Conservation (phyloP, 1,140 invertebrate genomes). For the Hyles euphorbiae region DNA sequence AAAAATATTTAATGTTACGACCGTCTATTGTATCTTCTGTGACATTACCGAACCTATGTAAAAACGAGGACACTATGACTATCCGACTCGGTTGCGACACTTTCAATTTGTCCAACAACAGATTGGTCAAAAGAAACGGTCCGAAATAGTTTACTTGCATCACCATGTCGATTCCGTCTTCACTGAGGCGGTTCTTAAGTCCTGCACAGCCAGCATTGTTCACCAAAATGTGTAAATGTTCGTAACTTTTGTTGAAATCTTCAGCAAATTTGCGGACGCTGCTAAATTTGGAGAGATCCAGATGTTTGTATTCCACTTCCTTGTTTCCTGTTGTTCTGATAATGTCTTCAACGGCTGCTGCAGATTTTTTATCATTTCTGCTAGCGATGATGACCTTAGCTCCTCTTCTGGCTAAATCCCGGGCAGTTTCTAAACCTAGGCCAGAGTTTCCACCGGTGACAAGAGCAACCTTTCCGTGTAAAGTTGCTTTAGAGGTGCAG, state of each 20-base stretch:
- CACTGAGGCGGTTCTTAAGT: slow-evolving; percentile 52
- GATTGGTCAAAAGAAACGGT: slow-evolving; percentile 80
- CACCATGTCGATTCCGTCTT: slow-evolving; percentile 77
- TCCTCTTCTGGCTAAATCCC: slow-evolving; percentile 79
- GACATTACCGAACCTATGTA: slow-evolving; percentile 75
- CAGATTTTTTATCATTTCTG: slow-evolving; percentile 75
- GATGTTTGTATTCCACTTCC: slow-evolving; percentile 38
- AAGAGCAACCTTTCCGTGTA: slow-evolving; percentile 82
- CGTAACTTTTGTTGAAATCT: slow-evolving; percentile 56
- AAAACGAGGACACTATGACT: slow-evolving; percentile 81
- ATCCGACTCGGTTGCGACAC: slow-evolving; percentile 77
- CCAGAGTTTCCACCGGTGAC: slow-evolving; percentile 89
- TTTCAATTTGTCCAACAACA: slow-evolving; percentile 75
- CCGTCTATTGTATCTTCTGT: slow-evolving; percentile 78
- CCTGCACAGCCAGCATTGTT: slow-evolving; percentile 81
- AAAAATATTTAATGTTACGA: slow-evolving; percentile 70
- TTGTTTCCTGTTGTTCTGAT: slow-evolving; percentile 36
- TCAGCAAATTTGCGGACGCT: slow-evolving; percentile 42
- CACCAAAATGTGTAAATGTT: slow-evolving; percentile 80
- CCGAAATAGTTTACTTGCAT: slow-evolving; percentile 82
- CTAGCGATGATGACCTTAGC: slow-evolving; percentile 82
- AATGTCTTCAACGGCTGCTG: slow-evolving; percentile 56
- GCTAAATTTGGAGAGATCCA: slow-evolving; percentile 48
- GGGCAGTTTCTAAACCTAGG: slow-evolving; percentile 86
- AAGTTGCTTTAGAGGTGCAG: slow-evolving; percentile 31